Evolutionary conservation across 2,888 invertebrate species (phyloP).

Genomic region (Resseliella maxima): DNA sequence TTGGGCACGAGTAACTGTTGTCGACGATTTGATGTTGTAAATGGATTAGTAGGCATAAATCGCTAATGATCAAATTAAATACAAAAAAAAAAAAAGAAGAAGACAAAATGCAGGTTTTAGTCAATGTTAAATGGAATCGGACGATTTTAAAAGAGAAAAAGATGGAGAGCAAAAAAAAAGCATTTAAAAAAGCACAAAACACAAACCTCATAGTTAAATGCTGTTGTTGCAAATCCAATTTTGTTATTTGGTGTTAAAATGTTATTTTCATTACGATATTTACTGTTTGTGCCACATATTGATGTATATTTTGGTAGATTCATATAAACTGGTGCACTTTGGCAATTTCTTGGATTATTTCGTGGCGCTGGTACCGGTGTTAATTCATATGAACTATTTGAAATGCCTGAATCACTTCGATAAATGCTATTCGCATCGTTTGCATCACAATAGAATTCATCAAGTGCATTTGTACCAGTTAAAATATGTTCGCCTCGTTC

Average conservation of each 20-base stretch:
- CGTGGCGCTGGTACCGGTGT: slow-evolving; percentile 71
- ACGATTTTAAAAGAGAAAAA: neutral
- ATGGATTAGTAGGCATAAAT: slow-evolving; percentile 65
- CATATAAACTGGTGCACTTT: slow-evolving; percentile 59
- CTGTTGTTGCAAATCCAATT: slow-evolving; percentile 13
- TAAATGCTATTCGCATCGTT: slow-evolving; percentile 66
- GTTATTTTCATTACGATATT: slow-evolving; percentile 14
- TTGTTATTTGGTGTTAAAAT: slow-evolving; percentile 8
- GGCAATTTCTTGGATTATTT: slow-evolving; percentile 59
- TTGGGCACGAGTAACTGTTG: slow-evolving; percentile 63
- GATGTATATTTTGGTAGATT: slow-evolving; percentile 57
- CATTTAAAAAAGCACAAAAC: neutral
- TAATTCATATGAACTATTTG: slow-evolving; percentile 70
- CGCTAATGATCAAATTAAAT: neutral
- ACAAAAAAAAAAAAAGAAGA: neutral
- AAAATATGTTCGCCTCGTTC: slow-evolving; percentile 63
- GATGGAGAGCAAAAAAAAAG: no score
- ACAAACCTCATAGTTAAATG: slow-evolving; percentile 57
- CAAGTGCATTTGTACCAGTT: neutral
- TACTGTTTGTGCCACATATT: slow-evolving; percentile 51
- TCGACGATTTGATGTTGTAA: slow-evolving; percentile 65
- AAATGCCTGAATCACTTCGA: slow-evolving; percentile 67
- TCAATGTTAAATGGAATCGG: neutral
- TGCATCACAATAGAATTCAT: slow-evolving; percentile 63
- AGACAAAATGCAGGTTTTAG: neutral